These are phyloP conservation scores for Blastomussa wellsi DNA, from an alignment of 92 coral and sea anemone species.

Conservation along the genomic window DNA sequence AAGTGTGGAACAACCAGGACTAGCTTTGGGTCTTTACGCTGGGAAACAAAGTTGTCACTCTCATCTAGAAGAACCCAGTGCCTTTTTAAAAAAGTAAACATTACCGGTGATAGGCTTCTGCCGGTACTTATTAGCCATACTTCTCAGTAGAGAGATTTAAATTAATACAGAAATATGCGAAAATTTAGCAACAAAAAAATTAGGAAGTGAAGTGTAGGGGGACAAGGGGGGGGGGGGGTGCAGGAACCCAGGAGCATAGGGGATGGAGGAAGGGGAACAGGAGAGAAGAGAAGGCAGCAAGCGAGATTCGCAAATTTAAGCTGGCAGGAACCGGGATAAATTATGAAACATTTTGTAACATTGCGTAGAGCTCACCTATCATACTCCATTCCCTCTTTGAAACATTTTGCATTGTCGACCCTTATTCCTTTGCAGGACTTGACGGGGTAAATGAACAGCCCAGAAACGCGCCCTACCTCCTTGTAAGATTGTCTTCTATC, in stretches of 20 bases:
- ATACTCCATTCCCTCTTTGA: slow-evolving; percentile 42
- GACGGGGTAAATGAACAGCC: slow-evolving; percentile 56
- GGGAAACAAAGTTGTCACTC: slow-evolving; percentile 37
- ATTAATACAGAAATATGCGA: too few species aligned
- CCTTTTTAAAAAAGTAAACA: slow-evolving; percentile 25
- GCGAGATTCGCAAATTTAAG: too few species aligned
- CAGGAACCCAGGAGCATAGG: too few species aligned
- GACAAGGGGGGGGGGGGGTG: too few species aligned
- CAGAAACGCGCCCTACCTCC: slow-evolving; percentile 58
- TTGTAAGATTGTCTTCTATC: slow-evolving; percentile 23
- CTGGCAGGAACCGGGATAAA: too few species aligned
- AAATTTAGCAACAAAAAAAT: too few species aligned
- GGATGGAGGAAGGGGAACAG: too few species aligned
- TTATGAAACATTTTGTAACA: too few species aligned
- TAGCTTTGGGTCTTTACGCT: slow-evolving; percentile 47
- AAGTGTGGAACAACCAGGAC: slow-evolving; percentile 65
- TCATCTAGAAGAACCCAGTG: slow-evolving; percentile 63
- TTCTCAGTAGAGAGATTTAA: too few species aligned
- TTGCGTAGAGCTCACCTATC: slow-evolving; percentile 56
- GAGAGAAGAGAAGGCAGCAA: too few species aligned
- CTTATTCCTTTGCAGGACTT: slow-evolving; percentile 69
- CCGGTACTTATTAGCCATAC: too few species aligned
- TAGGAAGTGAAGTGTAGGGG: too few species aligned
- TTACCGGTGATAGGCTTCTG: not conserved
- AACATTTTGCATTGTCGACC: slow-evolving; percentile 47